Evolutionary conservation across 2,113 vertebrate genomes (phyloP).

Genomic region (Anarrhichthys ocellatus): DNA sequence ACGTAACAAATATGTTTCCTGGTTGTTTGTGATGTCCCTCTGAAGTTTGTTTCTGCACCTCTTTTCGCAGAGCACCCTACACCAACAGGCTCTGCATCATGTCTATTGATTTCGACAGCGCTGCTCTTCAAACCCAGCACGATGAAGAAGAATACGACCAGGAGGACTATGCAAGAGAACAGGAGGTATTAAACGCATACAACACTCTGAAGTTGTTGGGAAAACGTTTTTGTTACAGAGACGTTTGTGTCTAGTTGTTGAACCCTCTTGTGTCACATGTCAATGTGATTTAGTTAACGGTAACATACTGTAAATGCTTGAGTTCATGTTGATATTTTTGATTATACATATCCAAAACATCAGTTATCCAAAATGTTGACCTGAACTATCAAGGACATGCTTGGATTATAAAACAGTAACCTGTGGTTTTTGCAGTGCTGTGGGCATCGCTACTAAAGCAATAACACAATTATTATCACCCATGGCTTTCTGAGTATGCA

Average conservation of each 20-base stretch:
- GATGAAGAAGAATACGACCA: constrained; percentile 85
- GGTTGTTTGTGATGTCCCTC: neutral
- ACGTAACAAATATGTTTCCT: neutral
- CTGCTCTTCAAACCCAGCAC: constrained; percentile 83
- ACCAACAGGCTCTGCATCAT: constrained; percentile 62
- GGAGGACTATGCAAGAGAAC: constrained; percentile 84
- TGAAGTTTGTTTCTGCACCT: constrained; percentile 3
- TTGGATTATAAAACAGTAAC: neutral
- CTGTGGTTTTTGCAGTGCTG: neutral
- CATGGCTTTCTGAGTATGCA: neutral
- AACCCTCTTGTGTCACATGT: neutral
- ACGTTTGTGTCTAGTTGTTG: neutral
- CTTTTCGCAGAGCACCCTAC: neutral
- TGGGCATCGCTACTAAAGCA: neutral
- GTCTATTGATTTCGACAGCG: constrained; percentile 86
- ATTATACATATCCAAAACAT: neutral
- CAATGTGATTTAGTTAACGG: neutral
- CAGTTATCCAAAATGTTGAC: neutral
- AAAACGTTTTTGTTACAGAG: neutral
- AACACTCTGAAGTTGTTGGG: neutral
- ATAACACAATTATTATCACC: neutral
- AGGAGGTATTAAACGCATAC: constrained; percentile 75
- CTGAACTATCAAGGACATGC: neutral
- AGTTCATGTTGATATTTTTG: neutral
- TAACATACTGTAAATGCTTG: neutral